Base-by-base conservation (phyloP, 2,888 invertebrate genomes). In the Dolichopus griseipennis region DNA sequence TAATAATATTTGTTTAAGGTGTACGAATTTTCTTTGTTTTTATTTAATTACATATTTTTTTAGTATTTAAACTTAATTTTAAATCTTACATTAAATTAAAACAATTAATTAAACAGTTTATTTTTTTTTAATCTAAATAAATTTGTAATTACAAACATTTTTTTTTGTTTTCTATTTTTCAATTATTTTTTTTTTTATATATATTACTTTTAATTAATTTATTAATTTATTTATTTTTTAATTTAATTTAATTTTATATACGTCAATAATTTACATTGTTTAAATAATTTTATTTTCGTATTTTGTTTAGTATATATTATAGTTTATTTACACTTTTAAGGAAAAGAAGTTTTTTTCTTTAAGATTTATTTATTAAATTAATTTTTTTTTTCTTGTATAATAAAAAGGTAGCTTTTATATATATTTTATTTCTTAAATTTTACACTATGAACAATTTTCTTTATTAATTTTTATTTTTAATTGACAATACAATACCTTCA, bases 401-500 rank as follows among this genome's bases (percentile, higher is more conserved):
- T 52, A 18, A 52, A 52, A 52, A 52, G 52, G 52, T 52, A 52
- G 18, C 41, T 52, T 52, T 52, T 52, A 52, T 18, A 18, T 18
- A 15, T 52, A 43, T 18, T 52, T 52, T 52, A 2, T 52, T 52
- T 52, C 52, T 52, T 52, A 52, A 52, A 15, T 18, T 52, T 52
- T 52, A 52, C 52, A 52, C 52, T 52, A 52, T 52, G 52, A 52
- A 52, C 52, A 52, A 12, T 37, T 18, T 52, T 52, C 52, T 52
- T 52, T 52, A 52, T 37, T 37, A 37, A 37, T 18, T 52, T 41
- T 52, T 52, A n/a, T 7, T 52, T 52, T 52, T 52, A 52, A 52
- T 52, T 52, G 52, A 52, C 52, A 52, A 52, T 52, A 52, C 52
- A 52, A 52, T 52, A 52, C 52, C 52, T 52, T 52, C n/a, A 4